Evolutionary conservation across 92 coral and sea anemone species (phyloP), one percentile per base, ranked within the genome.

Genomic region (Diadumene lineata): DNA sequence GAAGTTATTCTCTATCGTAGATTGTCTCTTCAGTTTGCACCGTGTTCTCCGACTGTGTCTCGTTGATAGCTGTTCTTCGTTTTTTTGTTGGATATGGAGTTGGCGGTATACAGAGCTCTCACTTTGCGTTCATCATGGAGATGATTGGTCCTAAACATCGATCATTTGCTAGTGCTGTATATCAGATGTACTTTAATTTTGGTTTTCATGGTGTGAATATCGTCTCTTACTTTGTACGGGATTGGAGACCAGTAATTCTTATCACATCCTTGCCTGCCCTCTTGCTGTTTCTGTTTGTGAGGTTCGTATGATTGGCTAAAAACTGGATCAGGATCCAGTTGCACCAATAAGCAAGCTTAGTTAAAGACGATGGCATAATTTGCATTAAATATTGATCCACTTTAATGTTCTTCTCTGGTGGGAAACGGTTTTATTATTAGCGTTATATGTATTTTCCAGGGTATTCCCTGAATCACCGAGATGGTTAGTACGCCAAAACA

Each of bases 401-500:
- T n/a, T n/a, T n/a, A n/a, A n/a, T n/a, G n/a, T n/a, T n/a, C n/a
- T n/a, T n/a, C n/a, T n/a, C n/a, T n/a, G n/a, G n/a, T n/a, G n/a
- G n/a, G n/a, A n/a, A n/a, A n/a, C n/a, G n/a, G 48, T 38, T 38
- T 4, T 38, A 38, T 38, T 4, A 4, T 13, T 38, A 38, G 7
- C 10, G 2, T 9, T 9, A 3, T 53, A 53, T 16, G 24, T 53
- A 3, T n/a, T 13, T 2, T 60, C 7, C 60, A 85, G 90, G 34
- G 75, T 79, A 3, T 70, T 73, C 50, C 93, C 93, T 1, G 93
- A 88, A 70, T 88, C 93, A n/a, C 72, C 87, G 33, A 79, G 93
- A 29, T 88, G 93, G 93, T 72, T 88, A 32, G 58, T 88, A 24
- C 27, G 79, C 38, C 78, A 84, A 1, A 79, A 82, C 15, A 79